Percentiles rank a stretch among this genome's conserved stretches.
Evolutionary conservation across 1,140 invertebrate species (phyloP).

Genomic region (Drosophila saltans): DNA sequence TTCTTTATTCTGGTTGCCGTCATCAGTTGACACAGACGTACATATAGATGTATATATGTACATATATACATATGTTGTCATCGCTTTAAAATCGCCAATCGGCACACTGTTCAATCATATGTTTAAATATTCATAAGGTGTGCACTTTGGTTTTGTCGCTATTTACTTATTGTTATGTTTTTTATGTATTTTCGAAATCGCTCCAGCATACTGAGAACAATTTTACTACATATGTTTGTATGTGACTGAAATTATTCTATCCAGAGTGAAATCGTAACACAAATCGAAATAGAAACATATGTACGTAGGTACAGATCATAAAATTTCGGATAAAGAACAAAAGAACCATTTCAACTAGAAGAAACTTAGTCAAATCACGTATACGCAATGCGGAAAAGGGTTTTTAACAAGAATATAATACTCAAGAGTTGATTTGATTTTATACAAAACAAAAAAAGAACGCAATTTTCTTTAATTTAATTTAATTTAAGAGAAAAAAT

Average conservation of each 20-base stretch:
- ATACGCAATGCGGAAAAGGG: too few species aligned
- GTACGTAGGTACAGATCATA: not conserved
- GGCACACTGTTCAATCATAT: slow-evolving; percentile 36
- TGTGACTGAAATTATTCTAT: not conserved
- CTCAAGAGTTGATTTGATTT: too few species aligned
- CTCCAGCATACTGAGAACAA: not conserved
- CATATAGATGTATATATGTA: slow-evolving; percentile 8
- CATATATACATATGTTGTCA: slow-evolving; percentile 60
- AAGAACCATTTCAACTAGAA: too few species aligned
- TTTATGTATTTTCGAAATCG: slow-evolving; percentile 15
- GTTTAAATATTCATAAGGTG: slow-evolving; percentile 80
- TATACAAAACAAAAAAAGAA: too few species aligned
- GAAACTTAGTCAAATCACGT: too few species aligned
- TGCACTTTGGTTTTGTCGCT: slow-evolving; percentile 71
- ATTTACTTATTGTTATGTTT: slow-evolving; percentile 64
- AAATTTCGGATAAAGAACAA: too few species aligned
- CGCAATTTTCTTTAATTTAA: too few species aligned
- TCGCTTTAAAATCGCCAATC: slow-evolving; percentile 73
- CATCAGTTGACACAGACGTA: slow-evolving; percentile 55
- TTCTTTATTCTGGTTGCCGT: slow-evolving; percentile 51
- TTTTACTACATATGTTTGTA: not conserved
- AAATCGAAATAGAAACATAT: not conserved
- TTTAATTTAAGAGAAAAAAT: too few species aligned
- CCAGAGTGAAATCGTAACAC: not conserved
- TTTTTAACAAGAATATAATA: too few species aligned